Evolutionary conservation across 2,113 vertebrate genomes (phyloP), one percentile per base, ranked within the genome.

Genomic region (Talpa occidentalis): DNA sequence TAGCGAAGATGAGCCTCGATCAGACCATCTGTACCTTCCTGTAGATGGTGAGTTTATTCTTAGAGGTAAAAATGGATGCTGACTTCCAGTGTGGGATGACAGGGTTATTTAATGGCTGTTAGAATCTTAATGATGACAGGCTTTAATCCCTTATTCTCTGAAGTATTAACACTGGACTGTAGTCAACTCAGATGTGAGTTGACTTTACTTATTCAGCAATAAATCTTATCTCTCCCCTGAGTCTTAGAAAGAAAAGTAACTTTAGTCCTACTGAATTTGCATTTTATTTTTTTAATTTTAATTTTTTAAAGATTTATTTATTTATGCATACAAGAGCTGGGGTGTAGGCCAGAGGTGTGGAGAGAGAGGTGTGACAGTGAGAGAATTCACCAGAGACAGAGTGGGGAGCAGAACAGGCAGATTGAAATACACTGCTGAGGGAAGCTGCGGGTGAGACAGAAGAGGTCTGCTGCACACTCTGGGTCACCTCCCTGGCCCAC

Each of bases 111-210:
- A 73, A 10, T 64, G 90, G 47, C 35, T 89, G 44, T 86, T 66
- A 60, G 22, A n/a, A 84, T 90, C 60, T 96, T 79, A 94, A 69
- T 26, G 32, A 82, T 24, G 67, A 70, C 52, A 87, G 35, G 28
- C 66, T 70, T 40, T 64, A 60, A 19, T 44, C n/a, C 14, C 11
- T 16, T 24, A 81, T 72, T 89, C 40, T n/a, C 47, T 90, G 52
- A 88, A 94, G 35, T 42, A 62, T 66, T 80, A 90, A 42, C 66
- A 72, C 24, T 3, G n/a, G 37, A 11, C 40, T 72, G 32, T 42
- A 88, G 12, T 80, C 37, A 84, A 32, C 32, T 92, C 44, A 54
- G 42, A 83, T 67, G 12, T 64, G 52, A 74, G 40, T 40, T 24
- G 3, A 79, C 22, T 81, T 84, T 37, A n/a, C 30, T 66, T n/a